Evolutionary conservation across 35 echinoderm and acorn worm species (phyloP).

Genomic region (Anneissia japonica): DNA sequence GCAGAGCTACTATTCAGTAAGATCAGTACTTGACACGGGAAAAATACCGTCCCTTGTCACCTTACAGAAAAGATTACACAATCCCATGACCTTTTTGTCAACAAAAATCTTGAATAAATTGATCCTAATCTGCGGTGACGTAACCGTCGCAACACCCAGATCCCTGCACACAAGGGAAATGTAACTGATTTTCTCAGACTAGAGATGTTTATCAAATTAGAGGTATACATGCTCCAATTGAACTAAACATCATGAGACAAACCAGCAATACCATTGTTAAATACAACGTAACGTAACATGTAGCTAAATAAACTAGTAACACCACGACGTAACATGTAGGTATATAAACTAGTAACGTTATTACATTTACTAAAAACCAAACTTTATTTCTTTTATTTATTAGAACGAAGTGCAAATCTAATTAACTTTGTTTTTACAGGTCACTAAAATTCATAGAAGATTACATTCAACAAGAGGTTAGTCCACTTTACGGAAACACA

Average conservation of each 20-base stretch:
- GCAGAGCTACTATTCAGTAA: background rate
- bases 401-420: too few relatives aligned
- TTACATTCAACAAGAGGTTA: conserved; percentile 67
- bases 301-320: too few relatives aligned
- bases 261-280: background rate
- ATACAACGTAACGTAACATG: too few relatives aligned
- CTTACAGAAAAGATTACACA: background rate
- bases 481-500: conserved; percentile 84
- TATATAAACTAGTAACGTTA: too few relatives aligned
- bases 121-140: background rate
- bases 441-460: conserved; percentile 88
- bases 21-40: background rate
- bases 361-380: too few relatives aligned
- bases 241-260: background rate
- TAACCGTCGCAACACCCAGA: background rate
- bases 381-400: too few relatives aligned
- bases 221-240: background rate
- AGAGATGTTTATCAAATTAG: background rate
- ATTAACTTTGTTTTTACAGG: conserved; percentile 26
- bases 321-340: too few relatives aligned
- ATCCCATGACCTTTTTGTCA: background rate
- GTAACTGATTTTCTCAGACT: background rate
- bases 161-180: background rate
- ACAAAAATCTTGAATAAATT: too few relatives aligned
- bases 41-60: background rate